phyloP scores from a whole-genome alignment of 2,113 vertebrate genomes.

The Leptosomus discolor region DNA sequence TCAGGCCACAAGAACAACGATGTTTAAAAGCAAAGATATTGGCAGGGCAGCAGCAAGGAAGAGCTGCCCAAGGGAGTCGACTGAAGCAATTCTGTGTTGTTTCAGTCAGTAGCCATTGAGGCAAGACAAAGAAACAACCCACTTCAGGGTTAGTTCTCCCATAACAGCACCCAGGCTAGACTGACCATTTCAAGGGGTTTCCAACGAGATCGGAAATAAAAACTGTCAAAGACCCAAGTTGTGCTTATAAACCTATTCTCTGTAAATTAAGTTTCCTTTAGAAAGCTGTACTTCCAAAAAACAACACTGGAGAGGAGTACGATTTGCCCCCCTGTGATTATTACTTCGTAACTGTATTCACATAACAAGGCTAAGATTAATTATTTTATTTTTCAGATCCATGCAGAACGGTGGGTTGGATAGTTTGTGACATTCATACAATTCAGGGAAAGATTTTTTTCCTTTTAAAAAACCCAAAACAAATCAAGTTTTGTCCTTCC shows the following conservation, averaged over 20 bases:
- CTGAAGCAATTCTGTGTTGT: not conserved
- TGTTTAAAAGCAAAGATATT: not conserved
- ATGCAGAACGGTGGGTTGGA: not conserved
- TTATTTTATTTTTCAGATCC: too few relatives aligned
- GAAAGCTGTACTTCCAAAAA: not conserved
- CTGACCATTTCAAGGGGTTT: not conserved
- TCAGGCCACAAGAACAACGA: not conserved
- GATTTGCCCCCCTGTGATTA: not conserved
- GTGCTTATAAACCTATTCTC: not conserved
- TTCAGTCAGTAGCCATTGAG: not conserved
- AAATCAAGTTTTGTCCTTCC: not conserved
- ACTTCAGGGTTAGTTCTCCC: too few relatives aligned
- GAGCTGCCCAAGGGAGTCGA: not conserved
- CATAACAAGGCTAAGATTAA: not conserved
- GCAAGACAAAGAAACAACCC: not conserved
- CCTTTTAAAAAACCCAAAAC: not conserved
- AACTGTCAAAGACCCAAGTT: not conserved
- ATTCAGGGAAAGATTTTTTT: not conserved
- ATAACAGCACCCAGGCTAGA: not conserved
- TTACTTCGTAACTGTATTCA: not conserved
- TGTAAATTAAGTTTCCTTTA: not conserved
- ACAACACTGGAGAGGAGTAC: not conserved
- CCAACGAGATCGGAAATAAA: not conserved
- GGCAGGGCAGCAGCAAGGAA: not conserved
- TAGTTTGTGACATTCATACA: not conserved